Evolutionary conservation across 2,888 invertebrate genomes (phyloP).

Genomic region (Drosophila mulleri): DNA sequence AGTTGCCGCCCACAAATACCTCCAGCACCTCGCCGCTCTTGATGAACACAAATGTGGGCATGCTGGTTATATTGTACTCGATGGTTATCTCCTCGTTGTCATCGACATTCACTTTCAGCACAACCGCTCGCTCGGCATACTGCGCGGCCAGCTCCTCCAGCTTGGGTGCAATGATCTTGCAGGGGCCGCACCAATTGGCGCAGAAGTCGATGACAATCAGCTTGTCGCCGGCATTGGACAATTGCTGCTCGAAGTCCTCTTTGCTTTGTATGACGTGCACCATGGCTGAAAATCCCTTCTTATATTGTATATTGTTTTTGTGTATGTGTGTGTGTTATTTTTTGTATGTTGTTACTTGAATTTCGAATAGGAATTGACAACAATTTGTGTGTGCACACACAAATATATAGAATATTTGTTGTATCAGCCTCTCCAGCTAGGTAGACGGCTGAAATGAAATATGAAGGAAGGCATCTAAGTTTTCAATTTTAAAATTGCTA

Average conservation of each 20-base stretch:
- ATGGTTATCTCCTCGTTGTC: conserved; percentile 92
- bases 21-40: conserved; percentile 89
- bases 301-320: neutral
- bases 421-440: neutral
- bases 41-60: conserved; percentile 96
- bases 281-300: conserved; percentile 44
- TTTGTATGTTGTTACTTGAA: conserved; percentile 1
- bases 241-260: conserved; percentile 88
- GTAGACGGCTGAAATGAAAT: conserved; percentile 1
- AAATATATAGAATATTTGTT: neutral
- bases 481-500: conserved; percentile 1
- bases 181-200: conserved; percentile 97
- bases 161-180: conserved; percentile 93
- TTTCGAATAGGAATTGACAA: conserved; percentile 12
- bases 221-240: conserved; percentile 90
- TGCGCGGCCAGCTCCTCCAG: conserved; percentile 89
- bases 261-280: conserved; percentile 82
- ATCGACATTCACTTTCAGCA: conserved; percentile 90
- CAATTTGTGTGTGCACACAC: conserved; percentile 6
- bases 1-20: conserved; percentile 92
- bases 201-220: conserved; percentile 95
- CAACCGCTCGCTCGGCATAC: conserved; percentile 86
- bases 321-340: neutral
- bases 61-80: conserved; percentile 91
- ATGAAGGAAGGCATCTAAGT: conserved; percentile 5